These are phyloP conservation scores for Hucho hucho DNA, from an alignment of 2,113 vertebrate genomes.

Conservation along the genomic window DNA sequence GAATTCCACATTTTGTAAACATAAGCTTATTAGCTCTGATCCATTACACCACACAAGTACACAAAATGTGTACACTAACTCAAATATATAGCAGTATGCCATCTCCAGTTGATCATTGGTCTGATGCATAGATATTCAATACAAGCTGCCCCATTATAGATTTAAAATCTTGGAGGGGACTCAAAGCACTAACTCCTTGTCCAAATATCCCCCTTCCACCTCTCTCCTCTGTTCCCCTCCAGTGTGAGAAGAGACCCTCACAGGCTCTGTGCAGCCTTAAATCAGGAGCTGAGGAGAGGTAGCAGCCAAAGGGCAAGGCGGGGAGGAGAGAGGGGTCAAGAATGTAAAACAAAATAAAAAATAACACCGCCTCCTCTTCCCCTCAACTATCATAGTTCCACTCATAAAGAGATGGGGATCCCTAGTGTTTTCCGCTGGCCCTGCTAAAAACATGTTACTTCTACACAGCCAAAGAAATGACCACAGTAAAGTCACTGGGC, in stretches of 20 bases:
- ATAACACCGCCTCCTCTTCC: conserved; percentile 1
- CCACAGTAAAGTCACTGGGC: background rate
- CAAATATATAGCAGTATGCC: background rate
- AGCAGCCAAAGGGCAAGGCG: conserved; percentile 11
- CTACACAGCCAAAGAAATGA: background rate
- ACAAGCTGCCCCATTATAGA: background rate
- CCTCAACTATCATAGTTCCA: background rate
- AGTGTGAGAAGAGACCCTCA: conserved; percentile 11
- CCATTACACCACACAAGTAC: too few relatives aligned
- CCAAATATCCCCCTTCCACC: background rate
- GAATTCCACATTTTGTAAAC: too few relatives aligned
- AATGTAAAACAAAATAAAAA: conserved; percentile 25
- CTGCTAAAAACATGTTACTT: too few relatives aligned
- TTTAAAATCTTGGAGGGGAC: background rate
- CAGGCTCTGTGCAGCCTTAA: background rate
- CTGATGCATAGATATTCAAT: background rate
- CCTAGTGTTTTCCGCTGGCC: too few relatives aligned
- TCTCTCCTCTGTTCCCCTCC: conserved; percentile 3
- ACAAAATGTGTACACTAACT: background rate
- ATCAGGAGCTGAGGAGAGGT: conserved; percentile 14
- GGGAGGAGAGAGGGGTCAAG: conserved; percentile 9
- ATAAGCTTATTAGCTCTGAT: too few relatives aligned
- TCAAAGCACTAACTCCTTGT: conserved; percentile 1
- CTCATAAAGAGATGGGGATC: too few relatives aligned
- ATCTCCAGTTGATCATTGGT: background rate